Evolutionary conservation across 2,888 invertebrate genomes (phyloP), one percentile per base, ranked within the genome.

Genomic region (Trachelus tabidus): DNA sequence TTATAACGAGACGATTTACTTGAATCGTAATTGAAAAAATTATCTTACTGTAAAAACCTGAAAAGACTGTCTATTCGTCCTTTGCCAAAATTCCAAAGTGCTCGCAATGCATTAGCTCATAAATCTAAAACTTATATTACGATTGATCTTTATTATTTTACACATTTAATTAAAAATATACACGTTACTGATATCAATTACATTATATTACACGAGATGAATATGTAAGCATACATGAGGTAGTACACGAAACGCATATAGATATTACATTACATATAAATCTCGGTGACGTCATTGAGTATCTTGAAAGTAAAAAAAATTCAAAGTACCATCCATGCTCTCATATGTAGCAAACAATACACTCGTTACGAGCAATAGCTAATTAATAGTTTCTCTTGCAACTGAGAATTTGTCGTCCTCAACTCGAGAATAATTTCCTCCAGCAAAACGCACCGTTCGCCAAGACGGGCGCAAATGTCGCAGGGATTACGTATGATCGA

Each of bases 131-230:
- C 4, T 40, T 2, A 40, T 6, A 23, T 40, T 40, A 69, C 71
- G 71, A 69, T 69, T 30, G 73, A 76, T 56, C 69, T 79, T 12
- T 75, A 56, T 23, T 79, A 77, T 76, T 77, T 73, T 75, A 73
- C 37, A 75, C 77, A 77, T 69, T 77, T 71, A 77, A 77, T 75
- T 68, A 79, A 79, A 73, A 77, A 71, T 79, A 71, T 75, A 69
- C 73, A 69, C 40, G 15, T 40, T 23, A 40, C 6, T 6, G 40
- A 23, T 40, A 40, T 40, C 40, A 40, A 23, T 40, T 40, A 40
- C 6, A 40, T 40, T 40, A 40, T 15, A 40, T 30, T 33, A 69
- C 30, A 33, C 33, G 31, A 69, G 71, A 33, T 30, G 33, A 31
- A 69, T 69, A 69, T 31, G 33, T 69, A 69, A 33, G 40, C 40